Conservation (phyloP, 2,797 vertebrate genomes). For the Limosa lapponica region DNA sequence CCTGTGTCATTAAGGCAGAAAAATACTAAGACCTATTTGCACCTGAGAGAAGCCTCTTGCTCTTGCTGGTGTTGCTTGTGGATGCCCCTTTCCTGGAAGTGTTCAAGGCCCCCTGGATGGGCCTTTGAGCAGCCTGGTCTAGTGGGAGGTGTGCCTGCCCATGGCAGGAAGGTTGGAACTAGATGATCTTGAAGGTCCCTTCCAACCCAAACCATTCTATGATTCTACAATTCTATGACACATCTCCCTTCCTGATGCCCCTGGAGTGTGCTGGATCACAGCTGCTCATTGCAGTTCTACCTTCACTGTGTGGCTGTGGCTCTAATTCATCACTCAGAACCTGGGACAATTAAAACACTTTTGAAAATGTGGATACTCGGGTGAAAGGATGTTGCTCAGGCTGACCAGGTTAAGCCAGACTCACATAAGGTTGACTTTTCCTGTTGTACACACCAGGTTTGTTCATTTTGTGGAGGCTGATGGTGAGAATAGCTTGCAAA, state of each 20-base stretch:
- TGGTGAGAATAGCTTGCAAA: not conserved
- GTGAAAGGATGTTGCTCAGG: not conserved
- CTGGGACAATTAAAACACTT: not conserved
- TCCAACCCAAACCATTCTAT: no score
- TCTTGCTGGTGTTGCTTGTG: not conserved
- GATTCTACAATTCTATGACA: not conserved
- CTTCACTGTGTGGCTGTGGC: not conserved
- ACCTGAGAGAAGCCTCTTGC: not conserved
- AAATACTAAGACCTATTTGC: not conserved
- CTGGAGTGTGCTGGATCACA: not conserved
- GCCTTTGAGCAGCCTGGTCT: no score
- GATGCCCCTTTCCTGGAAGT: no score
- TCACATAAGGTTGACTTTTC: not conserved
- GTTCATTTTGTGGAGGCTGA: not conserved
- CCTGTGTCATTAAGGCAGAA: not conserved
- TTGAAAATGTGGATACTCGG: not conserved
- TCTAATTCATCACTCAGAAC: not conserved
- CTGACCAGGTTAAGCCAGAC: not conserved
- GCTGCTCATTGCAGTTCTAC: not conserved
- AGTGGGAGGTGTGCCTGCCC: no score
- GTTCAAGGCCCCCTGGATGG: no score
- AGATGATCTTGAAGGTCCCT: no score
- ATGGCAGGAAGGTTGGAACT: no score
- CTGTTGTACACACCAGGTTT: not conserved
- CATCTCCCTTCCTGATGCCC: not conserved